Base-by-base conservation (phyloP, 2,888 invertebrate genomes). In the Pheosia gnoma region DNA sequence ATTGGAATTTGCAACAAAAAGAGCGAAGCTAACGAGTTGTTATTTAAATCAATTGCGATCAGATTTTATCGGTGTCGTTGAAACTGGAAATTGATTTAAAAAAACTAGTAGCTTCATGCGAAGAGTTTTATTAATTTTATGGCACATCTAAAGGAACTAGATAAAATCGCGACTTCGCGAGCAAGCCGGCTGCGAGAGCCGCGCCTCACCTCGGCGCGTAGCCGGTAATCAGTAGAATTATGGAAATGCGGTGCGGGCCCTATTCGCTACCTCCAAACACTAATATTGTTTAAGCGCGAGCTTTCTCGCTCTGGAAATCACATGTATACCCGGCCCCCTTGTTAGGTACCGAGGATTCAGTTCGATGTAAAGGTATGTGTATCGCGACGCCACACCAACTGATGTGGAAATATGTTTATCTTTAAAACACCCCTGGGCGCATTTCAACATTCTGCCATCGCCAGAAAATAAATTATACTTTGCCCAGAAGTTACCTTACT, bases 141-240 rank as follows among this genome's bases (percentile, higher is more conserved):
- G 79, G 78, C 71, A 80, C 77, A 77, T 78, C 79, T 61, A 70
- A 79, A 80, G 79, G 77, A 72, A 66, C 58, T 65, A 80, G 86
- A 88, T 86, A 83, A 77, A 72, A 85, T 83, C 82, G 68, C 65
- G 66, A 70, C 74, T 66, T 67, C 47, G n/a, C 47, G 47, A 47
- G 47, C 47, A 3, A n/a, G 67, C 77, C 70, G 59, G 67, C 65
- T 61, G 61, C 38, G 65, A 52, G 51, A 52, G 65, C 62, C 60
- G 70, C 68, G 70, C 74, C 61, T 71, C 63, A 69, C 66, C 74
- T 71, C 68, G 64, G 59, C 60, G 60, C 52, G 25, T 25, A 69
- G 76, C 66, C 75, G 72, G 88, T 87, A 88, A 88, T 87, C 86
- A 89, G 85, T 81, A 72, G 82, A 88, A 89, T 90, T 90, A 90